Conservation (phyloP, 2,797 vertebrate genomes). For the Clarias platycephalus region DNA sequence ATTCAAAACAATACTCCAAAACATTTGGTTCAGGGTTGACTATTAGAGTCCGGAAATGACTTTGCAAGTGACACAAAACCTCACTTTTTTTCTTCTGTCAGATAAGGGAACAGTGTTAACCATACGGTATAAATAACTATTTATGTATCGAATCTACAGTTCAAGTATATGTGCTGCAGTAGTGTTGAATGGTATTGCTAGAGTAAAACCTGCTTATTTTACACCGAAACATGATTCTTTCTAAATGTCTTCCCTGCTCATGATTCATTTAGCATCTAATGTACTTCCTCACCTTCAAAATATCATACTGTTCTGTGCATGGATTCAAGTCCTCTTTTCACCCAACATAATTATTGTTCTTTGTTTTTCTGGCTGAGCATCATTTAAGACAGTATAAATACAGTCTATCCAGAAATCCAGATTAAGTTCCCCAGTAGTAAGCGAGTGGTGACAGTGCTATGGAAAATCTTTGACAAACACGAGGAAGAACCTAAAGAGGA, state of each 20-base stretch:
- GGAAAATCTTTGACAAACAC: not conserved
- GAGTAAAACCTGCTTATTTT: not conserved
- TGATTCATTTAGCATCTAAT: not conserved
- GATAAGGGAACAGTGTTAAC: not conserved
- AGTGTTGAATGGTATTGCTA: not conserved
- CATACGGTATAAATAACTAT: not conserved
- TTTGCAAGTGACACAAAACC: not conserved
- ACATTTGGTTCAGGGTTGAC: not conserved
- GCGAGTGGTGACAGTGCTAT: not conserved
- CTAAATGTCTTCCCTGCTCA: not conserved
- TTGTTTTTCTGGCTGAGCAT: not conserved
- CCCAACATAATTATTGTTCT: not conserved
- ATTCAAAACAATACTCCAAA: not conserved
- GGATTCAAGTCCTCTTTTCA: not conserved
- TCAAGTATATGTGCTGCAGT: not conserved
- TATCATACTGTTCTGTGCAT: not conserved
- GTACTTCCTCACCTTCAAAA: not conserved
- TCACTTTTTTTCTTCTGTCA: not conserved
- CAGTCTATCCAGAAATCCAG: not conserved
- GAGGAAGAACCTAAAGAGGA: not conserved
- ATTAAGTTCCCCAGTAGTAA: not conserved
- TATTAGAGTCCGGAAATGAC: not conserved
- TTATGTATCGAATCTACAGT: not conserved
- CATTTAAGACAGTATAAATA: not conserved
- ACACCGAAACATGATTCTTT: not conserved